phyloP scores from a whole-genome alignment of 1,140 invertebrate species.

The Luehdorfia chinensis region DNA sequence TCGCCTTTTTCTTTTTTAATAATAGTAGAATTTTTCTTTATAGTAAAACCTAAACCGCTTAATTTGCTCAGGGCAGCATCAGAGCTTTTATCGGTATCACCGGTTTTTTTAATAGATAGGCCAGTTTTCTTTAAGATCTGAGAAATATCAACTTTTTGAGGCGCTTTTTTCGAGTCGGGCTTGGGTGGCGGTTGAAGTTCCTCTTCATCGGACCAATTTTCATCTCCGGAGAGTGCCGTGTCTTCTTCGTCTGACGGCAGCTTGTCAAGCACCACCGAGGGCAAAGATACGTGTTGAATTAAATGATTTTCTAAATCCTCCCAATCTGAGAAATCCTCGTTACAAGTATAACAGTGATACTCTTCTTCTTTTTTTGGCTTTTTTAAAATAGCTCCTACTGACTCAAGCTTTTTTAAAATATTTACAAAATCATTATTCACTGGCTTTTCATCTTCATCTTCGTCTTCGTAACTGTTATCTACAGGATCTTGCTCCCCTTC shows the following conservation, averaged over 20 bases:
- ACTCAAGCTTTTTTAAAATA: conserved; percentile 52
- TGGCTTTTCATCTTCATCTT: conserved; percentile 20
- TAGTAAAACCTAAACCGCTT: conserved; percentile 63
- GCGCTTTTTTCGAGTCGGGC: conserved; percentile 30
- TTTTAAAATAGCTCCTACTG: conserved; percentile 53
- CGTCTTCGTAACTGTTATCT: conserved; percentile 18
- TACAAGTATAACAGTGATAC: conserved; percentile 52
- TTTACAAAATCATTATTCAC: conserved; percentile 40
- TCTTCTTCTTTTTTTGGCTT: conserved; percentile 59
- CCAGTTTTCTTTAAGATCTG: conserved; percentile 58
- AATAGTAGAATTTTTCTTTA: conserved; percentile 53
- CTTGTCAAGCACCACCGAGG: conserved; percentile 50
- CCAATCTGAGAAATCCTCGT: conserved; percentile 49
- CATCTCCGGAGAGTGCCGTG: conserved; percentile 47
- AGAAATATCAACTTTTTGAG: conserved; percentile 65
- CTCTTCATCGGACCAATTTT: conserved; percentile 67
- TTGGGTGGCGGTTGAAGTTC: conserved; percentile 29
- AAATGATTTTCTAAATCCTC: conserved; percentile 57
- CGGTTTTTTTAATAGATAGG: conserved; percentile 49
- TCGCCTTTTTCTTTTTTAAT: conserved; percentile 54
- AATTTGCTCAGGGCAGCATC: conserved; percentile 57
- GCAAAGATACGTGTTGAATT: conserved; percentile 58
- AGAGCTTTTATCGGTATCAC: conserved; percentile 33
- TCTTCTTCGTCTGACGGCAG: conserved; percentile 68
- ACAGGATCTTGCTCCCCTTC: conserved; percentile 36